phyloP scores from a whole-genome alignment of 2,888 invertebrate species.

The Philereme transversata region DNA sequence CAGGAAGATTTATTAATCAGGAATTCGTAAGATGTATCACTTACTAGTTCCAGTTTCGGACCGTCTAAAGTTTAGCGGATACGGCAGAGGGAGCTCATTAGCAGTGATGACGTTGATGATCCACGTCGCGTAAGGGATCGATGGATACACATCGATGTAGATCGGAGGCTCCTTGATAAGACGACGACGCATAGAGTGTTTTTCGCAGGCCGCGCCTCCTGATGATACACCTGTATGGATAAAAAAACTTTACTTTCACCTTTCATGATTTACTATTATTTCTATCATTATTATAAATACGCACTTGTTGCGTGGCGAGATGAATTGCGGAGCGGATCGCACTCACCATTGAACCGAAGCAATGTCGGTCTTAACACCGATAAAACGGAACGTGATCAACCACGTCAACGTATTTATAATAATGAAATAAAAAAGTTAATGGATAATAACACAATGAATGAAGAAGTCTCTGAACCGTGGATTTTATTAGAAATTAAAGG shows the following conservation, averaged over 20 bases:
- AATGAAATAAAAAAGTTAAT: too few relatives aligned
- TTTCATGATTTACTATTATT: not conserved
- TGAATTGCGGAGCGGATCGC: too few relatives aligned
- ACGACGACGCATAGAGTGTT: constrained; percentile 57
- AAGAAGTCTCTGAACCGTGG: too few relatives aligned
- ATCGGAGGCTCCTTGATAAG: constrained; percentile 66
- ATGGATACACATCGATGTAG: constrained; percentile 70
- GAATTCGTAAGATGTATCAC: constrained; percentile 28
- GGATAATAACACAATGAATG: too few relatives aligned
- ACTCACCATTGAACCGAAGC: too few relatives aligned
- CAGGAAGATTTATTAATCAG: too few relatives aligned
- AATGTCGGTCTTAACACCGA: too few relatives aligned
- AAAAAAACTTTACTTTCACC: not conserved
- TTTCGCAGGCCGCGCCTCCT: constrained; percentile 58
- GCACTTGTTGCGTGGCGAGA: too few relatives aligned
- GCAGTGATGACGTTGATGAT: constrained; percentile 68
- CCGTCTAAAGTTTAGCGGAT: constrained; percentile 59
- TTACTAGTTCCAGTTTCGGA: constrained; percentile 55
- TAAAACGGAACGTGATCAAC: too few relatives aligned
- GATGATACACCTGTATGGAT: constrained; percentile 50
- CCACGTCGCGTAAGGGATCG: constrained; percentile 69
- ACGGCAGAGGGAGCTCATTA: constrained; percentile 60
- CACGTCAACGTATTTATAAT: too few relatives aligned
- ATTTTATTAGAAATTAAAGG: too few relatives aligned
- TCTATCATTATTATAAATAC: too few relatives aligned